Percentiles rank a stretch among this genome's conserved stretches.
Evolutionary conservation across 1,140 invertebrate species (phyloP).

Genomic region (Oryctes rhinoceros): DNA sequence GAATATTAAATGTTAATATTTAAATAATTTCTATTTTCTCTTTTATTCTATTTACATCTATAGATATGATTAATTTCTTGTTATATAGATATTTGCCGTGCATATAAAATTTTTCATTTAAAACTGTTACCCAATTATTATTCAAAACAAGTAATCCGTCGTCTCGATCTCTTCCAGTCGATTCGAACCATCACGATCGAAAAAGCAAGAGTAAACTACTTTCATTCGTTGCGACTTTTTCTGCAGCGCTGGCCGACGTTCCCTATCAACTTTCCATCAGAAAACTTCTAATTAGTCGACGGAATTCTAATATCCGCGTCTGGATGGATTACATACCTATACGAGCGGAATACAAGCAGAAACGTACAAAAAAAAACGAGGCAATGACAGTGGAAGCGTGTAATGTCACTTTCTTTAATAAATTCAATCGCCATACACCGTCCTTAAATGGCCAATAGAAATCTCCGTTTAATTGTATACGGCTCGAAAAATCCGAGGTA

Average conservation of each 20-base stretch:
- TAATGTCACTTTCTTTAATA: slow-evolving; percentile 9
- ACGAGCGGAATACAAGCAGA: neutral
- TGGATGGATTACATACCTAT: neutral
- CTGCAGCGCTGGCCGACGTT: neutral
- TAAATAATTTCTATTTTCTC: too few relatives aligned
- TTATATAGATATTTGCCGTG: too few relatives aligned
- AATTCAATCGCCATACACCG: neutral
- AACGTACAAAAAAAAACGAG: neutral
- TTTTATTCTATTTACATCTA: too few relatives aligned
- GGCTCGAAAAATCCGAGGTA: too few relatives aligned
- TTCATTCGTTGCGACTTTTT: slow-evolving; percentile 7
- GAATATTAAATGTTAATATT: too few relatives aligned
- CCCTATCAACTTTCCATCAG: slow-evolving; percentile 9
- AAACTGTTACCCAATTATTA: too few relatives aligned
- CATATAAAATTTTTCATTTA: too few relatives aligned
- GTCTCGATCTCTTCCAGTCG: neutral
- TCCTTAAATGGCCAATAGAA: neutral
- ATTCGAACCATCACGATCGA: neutral
- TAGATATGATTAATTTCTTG: too few relatives aligned
- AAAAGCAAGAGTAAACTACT: slow-evolving; percentile 15
- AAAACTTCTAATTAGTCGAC: slow-evolving; percentile 1
- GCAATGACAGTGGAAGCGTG: neutral
- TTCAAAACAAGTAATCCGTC: too few relatives aligned
- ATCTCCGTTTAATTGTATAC: neutral
- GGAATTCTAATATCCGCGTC: neutral